A percentile compares a stretch with the other conserved stretches of the same genome.
phyloP scores from a whole-genome alignment of 2,113 vertebrate genomes.

The Pomatostomus ruficeps region DNA sequence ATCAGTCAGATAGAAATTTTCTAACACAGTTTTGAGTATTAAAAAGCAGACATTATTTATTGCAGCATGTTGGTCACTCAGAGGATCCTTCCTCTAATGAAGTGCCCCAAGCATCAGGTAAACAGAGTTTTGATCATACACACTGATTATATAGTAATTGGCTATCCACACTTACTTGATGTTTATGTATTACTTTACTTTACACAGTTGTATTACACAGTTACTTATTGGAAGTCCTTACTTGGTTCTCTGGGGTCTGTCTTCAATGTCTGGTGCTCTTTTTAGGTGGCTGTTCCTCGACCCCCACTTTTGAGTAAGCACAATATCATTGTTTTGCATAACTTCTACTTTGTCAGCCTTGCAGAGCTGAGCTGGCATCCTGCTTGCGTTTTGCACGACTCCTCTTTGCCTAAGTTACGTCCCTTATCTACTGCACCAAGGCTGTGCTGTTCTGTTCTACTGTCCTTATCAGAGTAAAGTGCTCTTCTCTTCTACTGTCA shows the following conservation, averaged over 20 bases:
- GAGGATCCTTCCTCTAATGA: neutral
- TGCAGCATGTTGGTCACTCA: neutral
- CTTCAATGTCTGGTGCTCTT: neutral
- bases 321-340: neutral
- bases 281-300: neutral
- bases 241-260: neutral
- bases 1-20: neutral
- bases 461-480: neutral
- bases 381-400: neutral
- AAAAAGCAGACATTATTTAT: neutral
- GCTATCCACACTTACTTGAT: neutral
- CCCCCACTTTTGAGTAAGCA: neutral
- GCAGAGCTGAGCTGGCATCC: neutral
- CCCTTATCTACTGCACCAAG: neutral
- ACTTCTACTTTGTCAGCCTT: neutral
- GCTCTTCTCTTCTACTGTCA: neutral
- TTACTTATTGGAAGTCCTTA: neutral
- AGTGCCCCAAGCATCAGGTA: neutral
- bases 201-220: too few relatives aligned
- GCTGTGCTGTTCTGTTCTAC: neutral
- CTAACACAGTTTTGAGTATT: neutral
- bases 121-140: neutral
- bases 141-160: neutral
- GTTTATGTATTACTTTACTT: neutral
- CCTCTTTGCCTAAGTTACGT: neutral